Evolutionary conservation across 2,797 vertebrate genomes (phyloP).

Genomic region (Tokudaia tokunoshimensis): DNA sequence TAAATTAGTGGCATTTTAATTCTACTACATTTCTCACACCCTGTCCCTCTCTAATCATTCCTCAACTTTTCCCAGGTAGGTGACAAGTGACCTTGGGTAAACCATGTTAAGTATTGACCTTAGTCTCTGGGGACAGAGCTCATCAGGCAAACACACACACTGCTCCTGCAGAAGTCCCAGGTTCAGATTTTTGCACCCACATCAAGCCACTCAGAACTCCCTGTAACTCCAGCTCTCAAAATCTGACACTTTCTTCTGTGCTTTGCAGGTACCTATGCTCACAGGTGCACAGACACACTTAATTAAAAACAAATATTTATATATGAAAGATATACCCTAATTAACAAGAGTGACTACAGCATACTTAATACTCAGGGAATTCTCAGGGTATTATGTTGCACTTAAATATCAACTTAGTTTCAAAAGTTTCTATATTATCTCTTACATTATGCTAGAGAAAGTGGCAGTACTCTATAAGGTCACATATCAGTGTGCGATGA

Average conservation of each 20-base stretch:
- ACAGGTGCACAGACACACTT: not conserved
- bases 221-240: not conserved
- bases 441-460: slow-evolving; percentile 18
- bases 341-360: not conserved
- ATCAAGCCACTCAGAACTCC: not conserved
- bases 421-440: not conserved
- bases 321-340: not conserved
- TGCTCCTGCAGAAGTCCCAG: not conserved
- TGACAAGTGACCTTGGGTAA: not conserved
- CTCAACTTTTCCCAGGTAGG: not conserved
- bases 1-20: not conserved
- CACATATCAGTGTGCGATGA: not conserved
- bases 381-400: not conserved
- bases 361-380: not conserved
- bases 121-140: not conserved
- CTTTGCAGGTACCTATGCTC: not conserved
- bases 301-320: not conserved
- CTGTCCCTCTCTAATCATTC: not conserved
- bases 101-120: not conserved
- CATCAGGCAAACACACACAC: not conserved
- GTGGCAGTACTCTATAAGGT: not conserved
- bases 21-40: not conserved
- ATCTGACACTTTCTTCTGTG: not conserved
- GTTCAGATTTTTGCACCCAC: not conserved
- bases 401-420: not conserved